Evolutionary conservation across 1,140 invertebrate species (phyloP), one percentile per base, ranked within the genome.

Genomic region (Zaprionus nigranus): DNA sequence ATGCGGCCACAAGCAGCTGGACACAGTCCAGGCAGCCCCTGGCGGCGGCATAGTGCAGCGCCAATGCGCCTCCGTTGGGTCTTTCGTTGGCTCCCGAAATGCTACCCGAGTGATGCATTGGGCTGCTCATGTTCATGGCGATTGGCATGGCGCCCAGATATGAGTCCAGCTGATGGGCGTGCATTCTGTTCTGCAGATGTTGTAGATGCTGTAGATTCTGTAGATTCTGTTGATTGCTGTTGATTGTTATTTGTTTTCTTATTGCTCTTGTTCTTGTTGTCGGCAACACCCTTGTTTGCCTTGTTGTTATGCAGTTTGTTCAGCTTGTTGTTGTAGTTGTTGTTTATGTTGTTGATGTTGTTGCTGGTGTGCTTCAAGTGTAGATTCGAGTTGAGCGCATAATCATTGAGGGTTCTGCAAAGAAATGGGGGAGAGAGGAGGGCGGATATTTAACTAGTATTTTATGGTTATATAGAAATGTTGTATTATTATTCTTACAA

Each of bases 1-100:
- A 94, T 40, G 96, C 95, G 92, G 97, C 96, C 13, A 97, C 95
- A 13, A 98, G 94, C 13, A 97, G 93, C 81, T 96, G 94, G 65
- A 97, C 96, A 91, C 96, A 97, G 90, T 97, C 96, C 54, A 97
- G 94, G 90, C 96, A 97, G 49, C 97, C 97, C 69, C 96, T 94
- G 56, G 96, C 96, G 22, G 96, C 96, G 1, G 97, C 97, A 93
- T 97, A 97, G 92, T 97, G 97, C 56, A 98, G 94, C 65, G 97
- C 96, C 66, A 97, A 93, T 43, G 96, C 92, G 28, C 92, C 92
- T 81, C 92, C 92, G 62, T 92, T 91, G 73, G 92, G 90, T 64
- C 92, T 92, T 90, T 93, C 92, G 70, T 78, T 85, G 28, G 81
- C 92, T 46, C 40, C 40, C 58, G 91, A 91, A 92, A 92, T 81